phyloP scores from a whole-genome alignment of 2,888 invertebrate genomes.

The Nipponacmea schrenckii region DNA sequence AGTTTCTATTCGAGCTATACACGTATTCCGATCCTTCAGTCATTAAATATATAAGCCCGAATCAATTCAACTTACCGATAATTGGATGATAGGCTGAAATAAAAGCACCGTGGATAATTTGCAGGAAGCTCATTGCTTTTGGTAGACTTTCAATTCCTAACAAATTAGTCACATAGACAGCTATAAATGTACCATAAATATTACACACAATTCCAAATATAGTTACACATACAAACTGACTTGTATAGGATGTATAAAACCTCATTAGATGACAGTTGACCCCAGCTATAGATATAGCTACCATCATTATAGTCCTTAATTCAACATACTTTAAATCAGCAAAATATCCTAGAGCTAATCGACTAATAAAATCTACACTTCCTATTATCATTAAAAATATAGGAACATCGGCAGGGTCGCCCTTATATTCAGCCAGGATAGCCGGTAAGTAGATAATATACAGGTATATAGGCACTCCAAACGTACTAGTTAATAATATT shows the following conservation, averaged over 20 bases:
- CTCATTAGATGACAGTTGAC: conserved; percentile 11
- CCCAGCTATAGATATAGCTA: conserved; percentile 21
- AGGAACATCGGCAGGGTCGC: conserved; percentile 14
- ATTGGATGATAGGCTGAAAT: conserved; percentile 32
- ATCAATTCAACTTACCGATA: conserved; percentile 39
- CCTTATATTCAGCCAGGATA: conserved; percentile 19
- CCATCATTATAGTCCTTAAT: conserved; percentile 22
- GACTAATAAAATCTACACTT: conserved; percentile 23
- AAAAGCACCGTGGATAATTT: conserved; percentile 33
- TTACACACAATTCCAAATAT: conserved; percentile 40
- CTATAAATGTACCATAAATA: conserved; percentile 38
- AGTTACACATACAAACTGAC: conserved; percentile 34
- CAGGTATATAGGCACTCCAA: conserved; percentile 13
- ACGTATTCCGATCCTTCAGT: too few relatives aligned
- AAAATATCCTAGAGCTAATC: conserved; percentile 20
- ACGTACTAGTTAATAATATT: conserved; percentile 6
- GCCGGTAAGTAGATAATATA: conserved; percentile 19
- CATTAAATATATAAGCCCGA: neutral
- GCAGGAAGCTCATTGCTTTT: conserved; percentile 35
- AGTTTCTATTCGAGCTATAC: too few relatives aligned
- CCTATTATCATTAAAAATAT: conserved; percentile 24
- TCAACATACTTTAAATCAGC: conserved; percentile 24
- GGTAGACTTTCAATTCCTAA: conserved; percentile 42
- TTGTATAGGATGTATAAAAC: conserved; percentile 30
- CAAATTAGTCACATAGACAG: conserved; percentile 41